These are phyloP conservation scores for Cherax destructor DNA, from an alignment of 1,140 invertebrate species.

Conservation along the genomic window DNA sequence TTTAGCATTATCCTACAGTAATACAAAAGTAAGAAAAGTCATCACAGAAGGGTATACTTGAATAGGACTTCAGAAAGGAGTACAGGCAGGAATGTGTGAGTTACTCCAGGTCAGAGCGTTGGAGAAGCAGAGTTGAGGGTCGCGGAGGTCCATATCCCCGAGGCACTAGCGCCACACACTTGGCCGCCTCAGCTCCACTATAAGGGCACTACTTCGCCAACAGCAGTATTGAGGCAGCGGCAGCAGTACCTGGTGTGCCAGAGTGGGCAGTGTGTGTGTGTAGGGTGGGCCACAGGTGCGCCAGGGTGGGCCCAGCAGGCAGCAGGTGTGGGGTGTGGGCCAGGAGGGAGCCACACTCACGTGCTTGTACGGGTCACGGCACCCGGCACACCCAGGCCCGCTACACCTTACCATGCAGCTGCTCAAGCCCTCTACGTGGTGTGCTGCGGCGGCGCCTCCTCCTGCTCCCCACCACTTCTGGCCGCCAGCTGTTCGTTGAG, in stretches of 20 bases:
- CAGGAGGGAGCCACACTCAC: conserved; percentile 29
- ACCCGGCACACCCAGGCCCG: conserved; percentile 42
- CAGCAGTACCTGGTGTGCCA: not conserved
- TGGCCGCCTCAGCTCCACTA: conserved; percentile 12
- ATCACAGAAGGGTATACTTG: conserved; percentile 37
- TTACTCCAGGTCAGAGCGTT: not conserved
- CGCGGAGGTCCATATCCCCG: not conserved
- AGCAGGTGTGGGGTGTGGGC: conserved; percentile 32
- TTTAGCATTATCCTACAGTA: conserved; percentile 44
- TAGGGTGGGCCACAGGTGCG: conserved; percentile 31
- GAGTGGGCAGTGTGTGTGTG: not conserved
- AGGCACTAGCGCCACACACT: conserved; percentile 8
- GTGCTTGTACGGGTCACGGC: conserved; percentile 18
- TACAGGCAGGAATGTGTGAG: conserved; percentile 12
- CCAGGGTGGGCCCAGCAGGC: conserved; percentile 35
- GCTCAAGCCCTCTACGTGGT: not conserved
- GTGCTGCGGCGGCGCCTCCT: conserved; percentile 10
- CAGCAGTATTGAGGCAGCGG: not conserved
- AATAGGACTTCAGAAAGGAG: conserved; percentile 13
- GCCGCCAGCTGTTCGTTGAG: conserved; percentile 14
- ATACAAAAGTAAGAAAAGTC: conserved; percentile 52
- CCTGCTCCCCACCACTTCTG: conserved; percentile 8
- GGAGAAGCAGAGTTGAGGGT: not conserved
- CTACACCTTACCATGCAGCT: conserved; percentile 50
- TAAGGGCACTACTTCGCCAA: not conserved